phyloP scores from a whole-genome alignment of 2,888 invertebrate genomes.

The Rhyacophila evoluta region DNA sequence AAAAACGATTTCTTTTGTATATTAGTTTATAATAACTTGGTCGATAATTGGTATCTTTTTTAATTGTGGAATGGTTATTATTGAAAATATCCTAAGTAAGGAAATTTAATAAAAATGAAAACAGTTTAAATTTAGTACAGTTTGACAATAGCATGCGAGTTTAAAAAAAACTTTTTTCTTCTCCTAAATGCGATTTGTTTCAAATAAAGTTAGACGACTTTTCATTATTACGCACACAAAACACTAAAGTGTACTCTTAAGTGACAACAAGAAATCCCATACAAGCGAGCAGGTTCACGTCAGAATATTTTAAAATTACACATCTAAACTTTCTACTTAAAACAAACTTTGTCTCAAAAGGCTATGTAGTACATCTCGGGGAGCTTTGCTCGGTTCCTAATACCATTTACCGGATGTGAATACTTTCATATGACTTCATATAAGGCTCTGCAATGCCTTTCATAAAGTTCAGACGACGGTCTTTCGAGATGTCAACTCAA shows the following conservation, averaged over 20 bases:
- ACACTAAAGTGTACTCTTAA: background rate
- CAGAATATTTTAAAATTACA: constrained; percentile 22
- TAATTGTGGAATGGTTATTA: no score
- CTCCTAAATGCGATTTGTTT: background rate
- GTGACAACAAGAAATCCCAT: constrained; percentile 17
- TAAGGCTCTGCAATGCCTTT: constrained; percentile 2
- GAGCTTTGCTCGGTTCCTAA: constrained; percentile 2
- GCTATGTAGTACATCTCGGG: background rate
- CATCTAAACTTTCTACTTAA: constrained; percentile 18
- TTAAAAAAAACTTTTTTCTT: no score
- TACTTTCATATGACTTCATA: constrained; percentile 20
- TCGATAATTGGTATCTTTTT: no score
- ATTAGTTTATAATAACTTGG: no score
- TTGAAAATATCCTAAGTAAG: no score
- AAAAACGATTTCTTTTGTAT: no score
- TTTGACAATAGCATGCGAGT: no score
- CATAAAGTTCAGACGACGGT: constrained; percentile 19
- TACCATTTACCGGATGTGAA: constrained; percentile 19
- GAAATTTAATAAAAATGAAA: no score
- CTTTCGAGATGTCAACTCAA: background rate
- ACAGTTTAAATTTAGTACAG: no score
- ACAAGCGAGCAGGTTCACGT: background rate
- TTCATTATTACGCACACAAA: background rate
- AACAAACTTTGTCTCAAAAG: constrained; percentile 2
- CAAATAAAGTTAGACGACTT: background rate